A percentile compares a stretch with the other conserved stretches of the same genome.
phyloP scores from a whole-genome alignment of 2,888 invertebrate species.

The Selenia dentaria region DNA sequence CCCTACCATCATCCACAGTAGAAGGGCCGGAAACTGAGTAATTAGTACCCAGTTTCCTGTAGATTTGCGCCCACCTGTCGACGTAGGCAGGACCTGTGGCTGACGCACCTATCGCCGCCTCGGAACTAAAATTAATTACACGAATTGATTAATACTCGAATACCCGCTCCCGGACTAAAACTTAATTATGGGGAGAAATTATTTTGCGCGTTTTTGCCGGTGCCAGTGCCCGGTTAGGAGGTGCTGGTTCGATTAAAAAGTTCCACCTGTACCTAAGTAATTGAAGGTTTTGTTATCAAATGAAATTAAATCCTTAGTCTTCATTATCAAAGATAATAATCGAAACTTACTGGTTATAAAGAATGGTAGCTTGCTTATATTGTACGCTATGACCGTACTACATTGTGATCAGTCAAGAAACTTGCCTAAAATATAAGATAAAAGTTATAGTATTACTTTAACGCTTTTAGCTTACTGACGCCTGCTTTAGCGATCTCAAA shows the following conservation, averaged over 20 bases:
- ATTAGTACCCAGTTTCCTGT: constrained; percentile 75
- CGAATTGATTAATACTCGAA: constrained; percentile 76
- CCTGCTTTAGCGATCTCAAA: too few relatives aligned
- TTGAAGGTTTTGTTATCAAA: neutral
- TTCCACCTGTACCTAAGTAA: constrained; percentile 3
- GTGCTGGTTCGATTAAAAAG: constrained; percentile 18
- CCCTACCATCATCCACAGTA: neutral
- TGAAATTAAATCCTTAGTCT: too few relatives aligned
- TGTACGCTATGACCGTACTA: too few relatives aligned
- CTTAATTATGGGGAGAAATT: constrained; percentile 64
- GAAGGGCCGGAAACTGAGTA: constrained; percentile 39
- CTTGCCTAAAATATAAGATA: too few relatives aligned
- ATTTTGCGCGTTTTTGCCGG: constrained; percentile 56
- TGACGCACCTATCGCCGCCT: constrained; percentile 72
- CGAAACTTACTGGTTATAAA: too few relatives aligned
- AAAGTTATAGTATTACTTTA: too few relatives aligned
- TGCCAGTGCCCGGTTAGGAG: constrained; percentile 23
- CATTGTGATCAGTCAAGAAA: too few relatives aligned
- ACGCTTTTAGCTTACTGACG: too few relatives aligned
- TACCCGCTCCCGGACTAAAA: constrained; percentile 58
- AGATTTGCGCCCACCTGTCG: constrained; percentile 80
- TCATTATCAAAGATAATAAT: too few relatives aligned
- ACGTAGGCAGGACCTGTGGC: constrained; percentile 52
- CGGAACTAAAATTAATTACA: constrained; percentile 74
- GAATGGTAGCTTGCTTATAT: too few relatives aligned